phyloP scores from a whole-genome alignment of 2,113 vertebrate genomes.

The Gasterosteus nipponicus region DNA sequence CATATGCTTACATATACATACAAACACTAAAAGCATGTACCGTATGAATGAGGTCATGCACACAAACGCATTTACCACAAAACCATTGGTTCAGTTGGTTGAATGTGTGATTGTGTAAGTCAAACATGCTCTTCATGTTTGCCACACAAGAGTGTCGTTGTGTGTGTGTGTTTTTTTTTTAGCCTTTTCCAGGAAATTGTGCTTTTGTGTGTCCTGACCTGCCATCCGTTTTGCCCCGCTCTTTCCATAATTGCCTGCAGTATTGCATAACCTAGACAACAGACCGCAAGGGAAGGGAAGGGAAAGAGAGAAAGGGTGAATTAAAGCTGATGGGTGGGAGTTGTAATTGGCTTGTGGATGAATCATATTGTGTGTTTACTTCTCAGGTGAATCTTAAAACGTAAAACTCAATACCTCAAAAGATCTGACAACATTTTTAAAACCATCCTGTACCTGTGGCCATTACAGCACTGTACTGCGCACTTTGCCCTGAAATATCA shows the following conservation, averaged over 20 bases:
- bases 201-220: slow-evolving; percentile 85
- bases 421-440: not conserved
- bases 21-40: not conserved
- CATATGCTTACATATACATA: not conserved
- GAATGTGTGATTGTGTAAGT: not conserved
- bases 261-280: slow-evolving; percentile 93
- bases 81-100: not conserved
- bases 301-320: slow-evolving; percentile 1
- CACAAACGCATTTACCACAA: slow-evolving; percentile 3
- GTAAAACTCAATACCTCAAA: not conserved
- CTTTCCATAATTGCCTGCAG: slow-evolving; percentile 99
- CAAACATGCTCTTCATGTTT: not conserved
- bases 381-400: not conserved
- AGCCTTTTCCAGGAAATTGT: slow-evolving; percentile 35
- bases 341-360: not conserved
- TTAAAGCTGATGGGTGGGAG: slow-evolving; percentile 33
- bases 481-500: too few species aligned
- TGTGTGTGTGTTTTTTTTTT: slow-evolving; percentile 17
- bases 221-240: slow-evolving; percentile 98
- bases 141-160: not conserved
- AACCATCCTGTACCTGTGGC: too few species aligned
- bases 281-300: slow-evolving; percentile 59
- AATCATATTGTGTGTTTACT: slow-evolving; percentile 21
- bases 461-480: not conserved
- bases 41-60: not conserved